Evolutionary conservation across 2,888 invertebrate genomes (phyloP), one percentile per base, ranked within the genome.

Genomic region (Aquatica leii): DNA sequence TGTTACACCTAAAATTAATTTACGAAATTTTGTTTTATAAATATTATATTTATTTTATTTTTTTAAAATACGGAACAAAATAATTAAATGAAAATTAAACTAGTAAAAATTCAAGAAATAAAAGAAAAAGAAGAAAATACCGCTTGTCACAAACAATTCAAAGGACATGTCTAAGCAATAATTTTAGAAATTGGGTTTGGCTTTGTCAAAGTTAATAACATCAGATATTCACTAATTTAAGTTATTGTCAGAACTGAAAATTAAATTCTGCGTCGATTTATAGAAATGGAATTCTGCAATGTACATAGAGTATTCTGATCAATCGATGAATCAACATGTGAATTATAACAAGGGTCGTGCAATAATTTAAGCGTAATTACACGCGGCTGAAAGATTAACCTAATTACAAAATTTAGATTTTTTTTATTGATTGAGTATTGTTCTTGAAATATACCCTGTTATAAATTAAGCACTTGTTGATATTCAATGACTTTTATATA

Each of bases 251-350:
- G 24, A 21, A 15, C 11, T 8, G 52, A 35, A 52, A 34, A 52
- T 52, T 52, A 35, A 34, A 37, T 52, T 34, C 35, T 14, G 35
- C 35, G 34, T 52, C 14, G n/a, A n/a, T n/a, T n/a, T n/a, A n/a
- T n/a, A n/a, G 12, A 50, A 50, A 49, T 49, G 34, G 34, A 24
- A 50, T 50, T 50, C 4, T 52, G 34, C 21, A 48, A 21, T 48
- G 11, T 48, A 48, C 12, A 21, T 20, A 24, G 21, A 11, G 48
- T 48, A 21, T 50, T 31, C 12, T 46, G 37, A 37, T 18, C n/a
- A 20, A 46, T 50, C 50, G 50, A 50, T 50, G 50, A 50, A 50
- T 50, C 50, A 50, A 50, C 50, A 50, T 31, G 50, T 46, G 46
- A 46, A 46, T 46, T 46, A 18, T 11, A 46, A 46, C 46, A 46